phyloP scores from a whole-genome alignment of 2,113 vertebrate genomes.

The Sphyrna mokarran region DNA sequence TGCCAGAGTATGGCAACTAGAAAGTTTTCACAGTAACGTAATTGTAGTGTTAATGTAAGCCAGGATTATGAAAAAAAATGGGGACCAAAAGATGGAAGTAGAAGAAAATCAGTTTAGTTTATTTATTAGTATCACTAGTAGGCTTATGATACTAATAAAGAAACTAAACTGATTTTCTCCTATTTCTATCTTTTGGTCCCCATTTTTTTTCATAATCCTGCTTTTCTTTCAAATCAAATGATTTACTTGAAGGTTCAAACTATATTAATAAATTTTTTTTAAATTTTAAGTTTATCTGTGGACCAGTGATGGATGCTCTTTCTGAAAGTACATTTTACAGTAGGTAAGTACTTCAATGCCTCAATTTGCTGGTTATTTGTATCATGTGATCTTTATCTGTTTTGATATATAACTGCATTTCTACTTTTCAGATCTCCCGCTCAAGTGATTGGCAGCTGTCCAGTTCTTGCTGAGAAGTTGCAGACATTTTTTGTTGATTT shows the following conservation, averaged over 20 bases:
- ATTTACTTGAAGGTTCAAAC: neutral
- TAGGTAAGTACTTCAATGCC: slow-evolving; percentile 60
- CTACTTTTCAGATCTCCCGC: slow-evolving; percentile 55
- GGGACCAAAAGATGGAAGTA: neutral
- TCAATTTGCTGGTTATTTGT: neutral
- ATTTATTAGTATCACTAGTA: no score
- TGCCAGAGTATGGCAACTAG: no score
- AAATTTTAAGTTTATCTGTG: slow-evolving; percentile 69
- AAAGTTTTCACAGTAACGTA: no score
- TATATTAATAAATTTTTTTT: slow-evolving; percentile 36
- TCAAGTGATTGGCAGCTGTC: slow-evolving; percentile 70
- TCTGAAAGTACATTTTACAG: slow-evolving; percentile 79
- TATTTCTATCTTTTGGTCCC: no score
- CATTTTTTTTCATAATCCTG: neutral
- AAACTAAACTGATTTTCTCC: no score
- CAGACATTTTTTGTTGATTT: slow-evolving; percentile 73
- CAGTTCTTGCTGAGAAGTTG: slow-evolving; percentile 72
- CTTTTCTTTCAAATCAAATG: neutral
- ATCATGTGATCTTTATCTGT: neutral
- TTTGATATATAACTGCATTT: slow-evolving; percentile 10
- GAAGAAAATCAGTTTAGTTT: no score
- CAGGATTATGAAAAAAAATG: neutral
- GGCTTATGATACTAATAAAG: no score
- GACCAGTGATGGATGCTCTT: slow-evolving; percentile 80
- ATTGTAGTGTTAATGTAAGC: no score